phyloP scores from a whole-genome alignment of 2,888 invertebrate species.

The Philopedon plagiatum region DNA sequence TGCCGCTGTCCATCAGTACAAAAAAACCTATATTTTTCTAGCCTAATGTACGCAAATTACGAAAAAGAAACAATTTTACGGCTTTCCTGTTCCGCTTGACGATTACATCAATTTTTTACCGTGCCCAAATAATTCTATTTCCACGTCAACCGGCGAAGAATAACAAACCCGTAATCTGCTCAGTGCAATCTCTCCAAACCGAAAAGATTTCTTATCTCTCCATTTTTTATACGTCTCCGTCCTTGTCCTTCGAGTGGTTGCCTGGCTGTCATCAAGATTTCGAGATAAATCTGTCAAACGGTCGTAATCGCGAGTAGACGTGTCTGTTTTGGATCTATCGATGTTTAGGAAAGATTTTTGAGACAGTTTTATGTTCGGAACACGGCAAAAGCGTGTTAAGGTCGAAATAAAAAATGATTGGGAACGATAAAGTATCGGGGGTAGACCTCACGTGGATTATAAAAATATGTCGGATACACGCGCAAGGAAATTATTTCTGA shows the following conservation, averaged over 20 bases:
- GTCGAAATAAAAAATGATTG: slow-evolving; percentile 31
- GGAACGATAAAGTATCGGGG: slow-evolving; percentile 1
- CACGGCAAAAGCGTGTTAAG: slow-evolving; percentile 46
- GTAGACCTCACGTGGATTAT: slow-evolving; percentile 4
- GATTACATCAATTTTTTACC: slow-evolving; percentile 13
- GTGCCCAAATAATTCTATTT: slow-evolving; percentile 18
- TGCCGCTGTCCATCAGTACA: background rate
- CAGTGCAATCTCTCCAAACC: slow-evolving; percentile 46
- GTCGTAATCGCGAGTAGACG: slow-evolving; percentile 45
- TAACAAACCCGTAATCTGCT: slow-evolving; percentile 39
- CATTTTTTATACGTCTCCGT: slow-evolving; percentile 19
- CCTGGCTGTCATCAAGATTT: slow-evolving; percentile 47
- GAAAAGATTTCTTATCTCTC: slow-evolving; percentile 46
- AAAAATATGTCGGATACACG: background rate
- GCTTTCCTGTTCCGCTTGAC: background rate
- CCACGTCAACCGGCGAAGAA: slow-evolving; percentile 6
- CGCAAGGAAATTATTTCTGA: no score
- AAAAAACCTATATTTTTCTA: background rate
- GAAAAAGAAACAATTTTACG: slow-evolving; percentile 5
- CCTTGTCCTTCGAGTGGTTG: slow-evolving; percentile 25
- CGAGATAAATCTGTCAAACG: slow-evolving; percentile 48
- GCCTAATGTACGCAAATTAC: background rate
- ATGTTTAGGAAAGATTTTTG: slow-evolving; percentile 27
- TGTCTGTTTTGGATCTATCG: slow-evolving; percentile 48
- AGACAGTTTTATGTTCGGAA: slow-evolving; percentile 39